These are phyloP conservation scores for Harpia harpyja DNA, from an alignment of 2,797 vertebrate species.

Conservation along the genomic window DNA sequence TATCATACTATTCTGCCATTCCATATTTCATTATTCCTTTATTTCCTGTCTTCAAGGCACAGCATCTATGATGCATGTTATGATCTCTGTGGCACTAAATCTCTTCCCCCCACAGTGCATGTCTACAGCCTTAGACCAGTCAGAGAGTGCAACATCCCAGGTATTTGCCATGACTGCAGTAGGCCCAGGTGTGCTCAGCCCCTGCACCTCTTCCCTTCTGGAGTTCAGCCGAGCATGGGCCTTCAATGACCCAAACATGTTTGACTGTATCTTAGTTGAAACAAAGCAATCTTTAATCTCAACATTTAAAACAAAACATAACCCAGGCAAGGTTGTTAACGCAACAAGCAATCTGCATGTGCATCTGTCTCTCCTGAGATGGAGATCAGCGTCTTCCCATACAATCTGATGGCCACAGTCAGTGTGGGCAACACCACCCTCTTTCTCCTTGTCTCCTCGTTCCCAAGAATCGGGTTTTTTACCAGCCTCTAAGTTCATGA, in stretches of 20 bases:
- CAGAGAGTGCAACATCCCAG: background rate
- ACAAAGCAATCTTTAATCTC: background rate
- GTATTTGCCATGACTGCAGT: background rate
- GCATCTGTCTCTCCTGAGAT: background rate
- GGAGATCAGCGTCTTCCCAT: background rate
- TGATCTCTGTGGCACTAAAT: background rate
- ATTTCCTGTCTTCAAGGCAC: background rate
- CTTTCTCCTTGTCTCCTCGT: background rate
- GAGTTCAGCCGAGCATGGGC: background rate
- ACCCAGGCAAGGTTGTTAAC: background rate
- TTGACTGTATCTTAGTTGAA: background rate
- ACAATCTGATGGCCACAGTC: background rate
- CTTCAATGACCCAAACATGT: background rate
- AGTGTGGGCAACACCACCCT: background rate
- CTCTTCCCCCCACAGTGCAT: background rate
- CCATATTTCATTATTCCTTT: background rate
- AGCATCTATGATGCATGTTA: background rate
- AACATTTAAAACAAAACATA: background rate
- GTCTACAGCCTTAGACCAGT: background rate
- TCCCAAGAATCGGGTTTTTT: background rate
- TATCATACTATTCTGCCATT: background rate
- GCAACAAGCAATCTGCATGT: background rate
- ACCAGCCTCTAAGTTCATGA: background rate
- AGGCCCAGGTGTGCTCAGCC: background rate
- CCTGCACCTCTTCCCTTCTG: background rate